phyloP scores from a whole-genome alignment of 2,113 vertebrate genomes.

The Campylomormyrus numenius region DNA sequence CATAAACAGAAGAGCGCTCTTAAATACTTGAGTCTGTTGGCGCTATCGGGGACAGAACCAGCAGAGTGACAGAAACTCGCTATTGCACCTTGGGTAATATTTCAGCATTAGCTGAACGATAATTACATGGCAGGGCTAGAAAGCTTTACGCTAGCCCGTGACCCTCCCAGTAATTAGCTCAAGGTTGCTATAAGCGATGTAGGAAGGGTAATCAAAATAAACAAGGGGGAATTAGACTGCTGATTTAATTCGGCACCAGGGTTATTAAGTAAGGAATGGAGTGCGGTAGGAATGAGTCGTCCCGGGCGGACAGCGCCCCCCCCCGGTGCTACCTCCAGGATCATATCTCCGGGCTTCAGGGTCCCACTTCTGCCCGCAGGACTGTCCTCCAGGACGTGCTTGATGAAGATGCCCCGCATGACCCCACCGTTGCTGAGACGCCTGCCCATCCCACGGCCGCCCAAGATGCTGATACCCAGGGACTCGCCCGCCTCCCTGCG shows the following conservation, averaged over 20 bases:
- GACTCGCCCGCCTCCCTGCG: slow-evolving; percentile 79
- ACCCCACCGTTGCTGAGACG: slow-evolving; percentile 87
- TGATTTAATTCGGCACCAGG: background rate
- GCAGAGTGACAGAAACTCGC: background rate
- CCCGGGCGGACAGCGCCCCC: background rate
- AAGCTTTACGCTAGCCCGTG: background rate
- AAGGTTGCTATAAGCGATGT: background rate
- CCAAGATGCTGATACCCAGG: slow-evolving; percentile 92
- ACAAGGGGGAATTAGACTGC: background rate
- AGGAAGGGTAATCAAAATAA: background rate
- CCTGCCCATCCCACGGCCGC: slow-evolving; percentile 90
- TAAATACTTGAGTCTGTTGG: background rate
- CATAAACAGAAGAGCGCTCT: background rate
- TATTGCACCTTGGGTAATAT: background rate
- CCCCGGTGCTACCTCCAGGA: slow-evolving; percentile 72
- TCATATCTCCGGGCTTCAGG: slow-evolving; percentile 83
- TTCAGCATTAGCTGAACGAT: background rate
- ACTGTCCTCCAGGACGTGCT: slow-evolving; percentile 85
- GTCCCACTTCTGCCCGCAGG: slow-evolving; percentile 82
- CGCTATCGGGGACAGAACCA: background rate
- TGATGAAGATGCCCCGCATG: slow-evolving; percentile 96
- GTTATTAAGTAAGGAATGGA: background rate
- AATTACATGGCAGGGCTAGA: background rate
- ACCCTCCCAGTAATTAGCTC: background rate
- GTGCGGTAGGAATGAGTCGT: background rate